Conservation (phyloP, 2,888 invertebrate genomes). For the Unio pictorum region DNA sequence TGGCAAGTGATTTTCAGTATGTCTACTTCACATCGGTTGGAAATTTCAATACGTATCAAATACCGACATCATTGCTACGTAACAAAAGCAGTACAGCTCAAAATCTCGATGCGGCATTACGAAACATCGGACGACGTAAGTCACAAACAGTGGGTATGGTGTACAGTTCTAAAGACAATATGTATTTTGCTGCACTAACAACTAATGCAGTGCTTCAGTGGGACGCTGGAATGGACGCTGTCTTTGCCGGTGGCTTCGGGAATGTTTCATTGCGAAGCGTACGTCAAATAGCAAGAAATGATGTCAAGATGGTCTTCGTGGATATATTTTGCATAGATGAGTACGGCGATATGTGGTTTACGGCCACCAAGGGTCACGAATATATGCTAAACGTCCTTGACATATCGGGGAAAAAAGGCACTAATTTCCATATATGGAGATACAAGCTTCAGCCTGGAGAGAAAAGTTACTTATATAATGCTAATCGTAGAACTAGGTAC, state of each 20-base stretch:
- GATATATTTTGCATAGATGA: conserved; percentile 32
- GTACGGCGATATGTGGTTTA: conserved; percentile 41
- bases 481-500: conserved; percentile 1
- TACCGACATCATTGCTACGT: conserved; percentile 22
- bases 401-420: background rate
- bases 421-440: conserved; percentile 17
- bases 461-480: conserved; percentile 6
- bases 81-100: conserved; percentile 6
- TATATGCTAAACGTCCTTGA: conserved; percentile 11
- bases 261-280: too few species aligned
- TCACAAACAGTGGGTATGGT: conserved; percentile 30
- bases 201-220: conserved; percentile 18
- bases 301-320: conserved; percentile 18
- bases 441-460: conserved; percentile 3
- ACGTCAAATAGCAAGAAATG: conserved; percentile 6
- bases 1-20: conserved; percentile 22
- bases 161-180: conserved; percentile 15
- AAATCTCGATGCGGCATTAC: conserved; percentile 3
- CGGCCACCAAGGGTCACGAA: conserved; percentile 30
- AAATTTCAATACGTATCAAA: conserved; percentile 17
- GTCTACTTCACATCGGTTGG: conserved; percentile 27
- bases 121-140: conserved; percentile 29
- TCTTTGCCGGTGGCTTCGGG: too few species aligned
- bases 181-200: conserved; percentile 24
- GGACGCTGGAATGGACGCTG: background rate